Base-by-base conservation (phyloP, 2,797 vertebrate species). In the Lepidocolaptes lacrymiger region DNA sequence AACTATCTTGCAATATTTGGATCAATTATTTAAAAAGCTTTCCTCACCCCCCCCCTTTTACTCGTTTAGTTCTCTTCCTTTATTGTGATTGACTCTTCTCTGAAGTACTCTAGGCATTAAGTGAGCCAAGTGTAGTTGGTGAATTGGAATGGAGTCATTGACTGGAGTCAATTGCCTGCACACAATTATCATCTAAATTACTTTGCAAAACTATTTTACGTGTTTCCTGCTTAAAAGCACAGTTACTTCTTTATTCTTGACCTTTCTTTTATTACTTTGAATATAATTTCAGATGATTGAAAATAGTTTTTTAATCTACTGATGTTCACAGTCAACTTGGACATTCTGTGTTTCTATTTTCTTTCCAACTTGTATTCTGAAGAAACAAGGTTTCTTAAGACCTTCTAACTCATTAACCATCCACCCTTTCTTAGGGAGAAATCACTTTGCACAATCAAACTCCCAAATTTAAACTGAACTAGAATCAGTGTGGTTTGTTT, bases 101-200 rank as follows among this genome's bases (percentile, higher is more conserved):
- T 85, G n/a, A 90, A 87, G 18, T 71, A 55, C 39, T 88, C 21
- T 61, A 80, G 39, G n/a, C 39, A 76, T 63, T 85, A 80, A 80
- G 43, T 49, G 91, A 83, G 32, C 12, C 36, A 76, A 69, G 26
- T 73, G 23, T 10, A 73, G 46, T 10, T 62, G 43, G 23, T 84
- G 86, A 78, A 93, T 71, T 85, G n/a, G n/a, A 85, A 85, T 83
- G 54, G 11, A 73, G 64, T 63, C n/a, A 73, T 49, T 69, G 52
- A 87, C 78, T 79, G 44, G 16, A 89, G 69, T 92, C 63, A 91
- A 88, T 88, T 91, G 44, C 56, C 43, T 85, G 18, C 28, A 75
- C 32, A 52, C 9, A 81, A 82, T 91, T 90, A 92, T 88, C 13
- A 75, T 75, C 63, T 81, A 84, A 91, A 88, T 84, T 91, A 74